phyloP scores from a whole-genome alignment of 2,113 vertebrate genomes.

The Campylorhamphus procurvoides region DNA sequence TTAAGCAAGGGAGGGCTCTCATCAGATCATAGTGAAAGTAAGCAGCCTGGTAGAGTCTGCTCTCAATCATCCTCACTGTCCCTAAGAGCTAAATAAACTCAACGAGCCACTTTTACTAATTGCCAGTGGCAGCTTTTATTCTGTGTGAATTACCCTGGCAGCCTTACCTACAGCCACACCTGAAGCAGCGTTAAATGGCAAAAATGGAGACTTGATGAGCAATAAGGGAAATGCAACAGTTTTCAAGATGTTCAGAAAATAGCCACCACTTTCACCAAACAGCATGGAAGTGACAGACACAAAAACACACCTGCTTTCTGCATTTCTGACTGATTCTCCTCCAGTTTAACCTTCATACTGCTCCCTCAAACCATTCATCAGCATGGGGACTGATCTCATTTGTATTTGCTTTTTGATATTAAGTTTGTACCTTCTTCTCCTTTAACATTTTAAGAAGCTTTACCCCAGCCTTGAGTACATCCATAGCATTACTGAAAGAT shows the following conservation, averaged over 20 bases:
- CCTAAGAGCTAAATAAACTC: not conserved
- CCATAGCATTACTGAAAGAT: not conserved
- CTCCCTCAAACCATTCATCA: not conserved
- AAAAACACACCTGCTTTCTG: not conserved
- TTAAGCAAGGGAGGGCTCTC: not conserved
- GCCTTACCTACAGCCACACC: not conserved
- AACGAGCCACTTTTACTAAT: conserved; percentile 22
- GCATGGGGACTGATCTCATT: not conserved
- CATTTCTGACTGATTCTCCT: not conserved
- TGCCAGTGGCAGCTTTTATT: conserved; percentile 10
- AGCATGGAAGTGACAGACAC: not conserved
- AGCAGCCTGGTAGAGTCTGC: not conserved
- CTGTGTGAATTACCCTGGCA: not conserved
- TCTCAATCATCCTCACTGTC: not conserved
- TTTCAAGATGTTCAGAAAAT: not conserved
- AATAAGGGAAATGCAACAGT: not conserved
- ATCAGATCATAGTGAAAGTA: not conserved
- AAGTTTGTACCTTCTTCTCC: not conserved
- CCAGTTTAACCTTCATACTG: not conserved
- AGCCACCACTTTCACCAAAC: not conserved
- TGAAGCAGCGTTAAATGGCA: not conserved
- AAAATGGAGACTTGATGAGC: not conserved
- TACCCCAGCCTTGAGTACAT: not conserved
- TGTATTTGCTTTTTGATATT: not conserved
- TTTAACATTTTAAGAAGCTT: not conserved